phyloP scores from a whole-genome alignment of 1,140 invertebrate genomes.

The Calephelis virginiensis region DNA sequence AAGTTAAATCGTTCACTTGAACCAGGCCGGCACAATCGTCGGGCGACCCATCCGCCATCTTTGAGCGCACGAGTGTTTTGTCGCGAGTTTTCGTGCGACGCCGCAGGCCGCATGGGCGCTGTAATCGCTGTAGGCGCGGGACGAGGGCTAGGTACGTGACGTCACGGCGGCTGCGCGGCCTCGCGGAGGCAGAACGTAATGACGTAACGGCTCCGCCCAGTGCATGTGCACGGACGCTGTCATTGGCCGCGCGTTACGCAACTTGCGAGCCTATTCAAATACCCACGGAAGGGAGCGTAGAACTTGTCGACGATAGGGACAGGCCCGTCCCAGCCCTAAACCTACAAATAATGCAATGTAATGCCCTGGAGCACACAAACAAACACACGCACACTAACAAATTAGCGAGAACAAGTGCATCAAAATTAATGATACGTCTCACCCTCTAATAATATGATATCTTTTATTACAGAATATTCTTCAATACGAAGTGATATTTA shows the following conservation, averaged over 20 bases:
- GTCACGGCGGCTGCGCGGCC: conserved; percentile 71
- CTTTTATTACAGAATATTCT: conserved; percentile 18
- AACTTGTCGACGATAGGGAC: conserved; percentile 59
- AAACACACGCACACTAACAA: conserved; percentile 36
- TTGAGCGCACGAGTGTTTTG: conserved; percentile 77
- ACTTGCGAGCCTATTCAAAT: conserved; percentile 69
- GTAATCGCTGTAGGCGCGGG: conserved; percentile 51
- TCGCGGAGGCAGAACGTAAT: conserved; percentile 59
- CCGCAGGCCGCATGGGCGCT: conserved; percentile 63
- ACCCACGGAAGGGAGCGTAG: conserved; percentile 66
- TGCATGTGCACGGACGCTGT: conserved; percentile 69
- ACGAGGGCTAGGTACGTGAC: conserved; percentile 59
- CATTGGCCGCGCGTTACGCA: conserved; percentile 76
- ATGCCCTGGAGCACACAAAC: conserved; percentile 52
- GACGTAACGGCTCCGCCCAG: conserved; percentile 74
- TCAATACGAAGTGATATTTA: background rate
- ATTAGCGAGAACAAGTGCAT: conserved; percentile 56
- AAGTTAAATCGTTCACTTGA: conserved; percentile 71
- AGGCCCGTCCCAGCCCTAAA: conserved; percentile 65
- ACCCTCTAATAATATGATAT: conserved; percentile 39
- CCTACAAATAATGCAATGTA: conserved; percentile 68
- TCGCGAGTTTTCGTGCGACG: conserved; percentile 57
- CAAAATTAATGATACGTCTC: conserved; percentile 65
- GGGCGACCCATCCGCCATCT: conserved; percentile 78
- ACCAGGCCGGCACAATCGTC: conserved; percentile 54